Evolutionary conservation across 2,113 vertebrate genomes (phyloP).

Genomic region (Salvelinus fontinalis): DNA sequence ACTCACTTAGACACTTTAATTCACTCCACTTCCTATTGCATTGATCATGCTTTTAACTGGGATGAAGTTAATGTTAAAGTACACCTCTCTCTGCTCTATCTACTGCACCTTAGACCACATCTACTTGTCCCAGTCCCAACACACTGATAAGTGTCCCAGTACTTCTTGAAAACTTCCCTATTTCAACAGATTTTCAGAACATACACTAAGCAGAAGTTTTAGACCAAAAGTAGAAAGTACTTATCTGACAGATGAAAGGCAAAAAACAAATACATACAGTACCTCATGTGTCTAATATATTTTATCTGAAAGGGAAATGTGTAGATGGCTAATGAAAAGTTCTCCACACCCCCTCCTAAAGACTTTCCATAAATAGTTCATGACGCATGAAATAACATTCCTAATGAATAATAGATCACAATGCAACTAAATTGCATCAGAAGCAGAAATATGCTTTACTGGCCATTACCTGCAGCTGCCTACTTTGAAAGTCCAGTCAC

Average conservation of each 20-base stretch:
- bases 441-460: slow-evolving; percentile 17
- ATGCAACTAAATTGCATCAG: slow-evolving; percentile 12
- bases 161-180: too few relatives aligned
- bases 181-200: too few relatives aligned
- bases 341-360: neutral
- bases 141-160: too few relatives aligned
- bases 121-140: too few relatives aligned
- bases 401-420: slow-evolving; percentile 26
- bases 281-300: too few relatives aligned
- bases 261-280: too few relatives aligned
- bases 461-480: slow-evolving; percentile 16
- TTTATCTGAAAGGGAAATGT: neutral
- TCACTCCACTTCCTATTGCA: neutral
- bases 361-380: neutral
- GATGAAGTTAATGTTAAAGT: too few relatives aligned
- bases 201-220: too few relatives aligned
- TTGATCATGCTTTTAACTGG: neutral
- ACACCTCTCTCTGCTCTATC: too few relatives aligned
- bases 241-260: too few relatives aligned
- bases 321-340: neutral
- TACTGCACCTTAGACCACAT: neutral
- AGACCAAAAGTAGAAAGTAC: too few relatives aligned
- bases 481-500: neutral
- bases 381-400: neutral
- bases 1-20: neutral